Evolutionary conservation across 53 echinoderm and acorn worm species (phyloP), one percentile per base, ranked within the genome.

Genomic region (Hippasteria phrygiana): DNA sequence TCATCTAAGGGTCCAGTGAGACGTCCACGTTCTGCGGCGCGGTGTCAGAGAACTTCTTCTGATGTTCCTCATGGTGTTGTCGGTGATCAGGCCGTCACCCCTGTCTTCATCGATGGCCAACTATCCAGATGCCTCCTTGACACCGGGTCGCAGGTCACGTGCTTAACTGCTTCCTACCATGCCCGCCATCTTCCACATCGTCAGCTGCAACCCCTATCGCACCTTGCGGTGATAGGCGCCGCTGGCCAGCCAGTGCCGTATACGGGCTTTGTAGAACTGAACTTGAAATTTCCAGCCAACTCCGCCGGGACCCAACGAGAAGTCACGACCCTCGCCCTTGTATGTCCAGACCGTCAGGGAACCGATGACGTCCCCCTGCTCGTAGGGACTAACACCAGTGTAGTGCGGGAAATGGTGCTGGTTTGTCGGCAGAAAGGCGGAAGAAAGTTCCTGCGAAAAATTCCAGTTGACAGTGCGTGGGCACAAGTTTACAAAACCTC

Each of bases 321-420:
- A 48, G 84, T 28, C 18, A 84, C 47, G 7, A 84, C 84, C 34
- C 84, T 84, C 24, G 84, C 69, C 31, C 48, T 84, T 34, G 84
- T 84, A 43, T 66, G 67, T 20, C 70, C 84, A 4, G 34, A 55
- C 35, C 41, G 46, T 33, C 45, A 66, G 34, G 84, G 69, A 17
- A 26, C 14, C 16, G 70, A 40, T 24, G 84, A 69, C 45, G 70
- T 69, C 17, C 84, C 70, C 12, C 84, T 84, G 20, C 47, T 84
- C 20, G 70, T 84, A 5, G 84, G 84, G 2, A 67, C 70, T 4
- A 84, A 84, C 48, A 84, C 84, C 43, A 84, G 69, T 14, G 50
- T 84, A 1, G 84, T 84, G 24, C 84, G 84, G 1, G 47, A 20
- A 32, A 67, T 84, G 69, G 2, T 69, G 33, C 84, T 16, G 29